Conservation (phyloP, 2,888 invertebrate species). For the Drosophila greeni region DNA sequence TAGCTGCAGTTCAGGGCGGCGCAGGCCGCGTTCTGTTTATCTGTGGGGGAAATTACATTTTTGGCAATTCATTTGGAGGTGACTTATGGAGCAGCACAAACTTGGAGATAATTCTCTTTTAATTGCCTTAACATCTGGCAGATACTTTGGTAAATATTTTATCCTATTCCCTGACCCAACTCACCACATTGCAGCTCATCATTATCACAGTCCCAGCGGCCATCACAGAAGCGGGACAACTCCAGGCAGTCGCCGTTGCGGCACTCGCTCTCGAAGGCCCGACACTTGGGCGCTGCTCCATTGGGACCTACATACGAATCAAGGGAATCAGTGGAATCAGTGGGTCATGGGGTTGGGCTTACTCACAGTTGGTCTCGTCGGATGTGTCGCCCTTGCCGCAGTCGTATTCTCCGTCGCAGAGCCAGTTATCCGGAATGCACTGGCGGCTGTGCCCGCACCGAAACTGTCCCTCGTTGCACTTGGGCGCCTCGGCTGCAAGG, state of each 20-base stretch:
- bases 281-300: constrained; percentile 82
- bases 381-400: constrained; percentile 88
- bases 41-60: constrained; percentile 43
- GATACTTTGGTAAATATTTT: no score
- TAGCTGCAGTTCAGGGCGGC: constrained; percentile 81
- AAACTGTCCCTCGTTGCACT: constrained; percentile 86
- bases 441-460: constrained; percentile 84
- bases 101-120: not conserved
- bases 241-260: constrained; percentile 78
- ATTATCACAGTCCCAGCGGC: constrained; percentile 78
- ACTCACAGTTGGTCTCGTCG: constrained; percentile 87
- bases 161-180: constrained; percentile 21
- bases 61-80: not conserved
- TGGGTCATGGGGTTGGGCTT: constrained; percentile 29
- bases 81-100: no score
- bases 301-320: constrained; percentile 77
- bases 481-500: constrained; percentile 79
- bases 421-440: constrained; percentile 87
- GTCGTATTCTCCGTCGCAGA: constrained; percentile 88
- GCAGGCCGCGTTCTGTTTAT: constrained; percentile 79
- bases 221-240: constrained; percentile 78
- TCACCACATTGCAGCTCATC: constrained; percentile 78
- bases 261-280: constrained; percentile 85
- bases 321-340: no score
- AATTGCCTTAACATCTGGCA: not conserved